phyloP scores from a whole-genome alignment of 2,797 vertebrate genomes.

The Gymnocypris eckloni region DNA sequence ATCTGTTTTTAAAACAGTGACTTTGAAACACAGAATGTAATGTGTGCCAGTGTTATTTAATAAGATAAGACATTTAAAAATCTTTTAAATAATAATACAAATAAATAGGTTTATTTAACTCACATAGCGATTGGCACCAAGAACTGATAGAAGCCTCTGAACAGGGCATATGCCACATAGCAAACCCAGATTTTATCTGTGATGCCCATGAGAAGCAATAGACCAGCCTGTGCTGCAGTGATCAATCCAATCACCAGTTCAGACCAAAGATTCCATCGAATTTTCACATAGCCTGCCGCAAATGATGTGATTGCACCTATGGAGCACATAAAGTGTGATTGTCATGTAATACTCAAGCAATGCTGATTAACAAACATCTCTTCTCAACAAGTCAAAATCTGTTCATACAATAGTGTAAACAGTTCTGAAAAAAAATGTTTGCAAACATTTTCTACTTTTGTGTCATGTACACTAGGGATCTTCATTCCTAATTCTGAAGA shows the following conservation, averaged over 20 bases:
- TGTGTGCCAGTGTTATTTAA: not conserved
- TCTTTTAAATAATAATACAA: not conserved
- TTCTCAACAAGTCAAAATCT: not conserved
- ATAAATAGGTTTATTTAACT: constrained; percentile 65
- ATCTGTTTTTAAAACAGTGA: not conserved
- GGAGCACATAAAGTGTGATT: not conserved
- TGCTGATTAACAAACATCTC: not conserved
- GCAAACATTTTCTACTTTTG: not conserved
- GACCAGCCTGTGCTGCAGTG: constrained; percentile 83
- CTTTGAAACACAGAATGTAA: not conserved
- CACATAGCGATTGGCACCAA: constrained; percentile 95
- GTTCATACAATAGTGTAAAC: not conserved
- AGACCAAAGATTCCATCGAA: constrained; percentile 91
- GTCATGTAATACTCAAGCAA: not conserved
- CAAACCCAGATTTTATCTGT: constrained; percentile 88
- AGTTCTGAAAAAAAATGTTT: not conserved
- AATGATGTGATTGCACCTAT: constrained; percentile 88
- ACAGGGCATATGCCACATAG: constrained; percentile 85
- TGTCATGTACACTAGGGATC: not conserved
- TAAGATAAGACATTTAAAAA: not conserved
- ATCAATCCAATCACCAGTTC: constrained; percentile 86
- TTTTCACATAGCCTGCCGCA: constrained; percentile 82
- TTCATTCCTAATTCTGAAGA: not conserved
- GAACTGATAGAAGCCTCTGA: constrained; percentile 93
- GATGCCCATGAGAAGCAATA: constrained; percentile 86